Conservation (phyloP, 2,888 invertebrate species). For the Helobdella robusta region DNA sequence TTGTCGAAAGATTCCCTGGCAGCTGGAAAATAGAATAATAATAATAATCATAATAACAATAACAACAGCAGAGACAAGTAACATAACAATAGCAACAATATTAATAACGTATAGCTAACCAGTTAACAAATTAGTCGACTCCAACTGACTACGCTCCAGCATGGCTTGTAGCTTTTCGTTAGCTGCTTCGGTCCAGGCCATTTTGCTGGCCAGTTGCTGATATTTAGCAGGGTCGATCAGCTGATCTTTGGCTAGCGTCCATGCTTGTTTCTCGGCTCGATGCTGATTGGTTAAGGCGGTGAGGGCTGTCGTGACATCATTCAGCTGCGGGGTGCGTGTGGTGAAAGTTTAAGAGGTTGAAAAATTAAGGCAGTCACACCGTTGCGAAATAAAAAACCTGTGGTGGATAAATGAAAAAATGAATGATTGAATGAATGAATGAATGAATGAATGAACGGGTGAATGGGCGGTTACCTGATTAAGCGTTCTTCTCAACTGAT, state of each 20-base stretch:
- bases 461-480: background rate
- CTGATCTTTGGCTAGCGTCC: background rate
- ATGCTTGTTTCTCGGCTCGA: constrained; percentile 14
- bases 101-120: background rate
- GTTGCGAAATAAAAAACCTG: no score
- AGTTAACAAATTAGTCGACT: constrained; percentile 1
- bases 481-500: constrained; percentile 17
- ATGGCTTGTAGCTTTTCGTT: constrained; percentile 10
- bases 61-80: background rate
- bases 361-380: no score
- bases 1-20: background rate
- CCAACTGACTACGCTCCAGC: constrained; percentile 14
- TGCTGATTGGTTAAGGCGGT: constrained; percentile 18
- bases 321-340: no score
- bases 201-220: constrained; percentile 2
- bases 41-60: background rate
- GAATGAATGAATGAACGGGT: background rate
- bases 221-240: constrained; percentile 7
- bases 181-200: background rate
- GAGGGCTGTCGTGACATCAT: constrained; percentile 19
- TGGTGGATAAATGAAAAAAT: no score
- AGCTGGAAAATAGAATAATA: background rate
- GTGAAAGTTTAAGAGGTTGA: no score
- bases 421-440: no score
- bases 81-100: background rate